Conservation (phyloP, 1,140 invertebrate species). For the Drosophila nigrodunni region DNA sequence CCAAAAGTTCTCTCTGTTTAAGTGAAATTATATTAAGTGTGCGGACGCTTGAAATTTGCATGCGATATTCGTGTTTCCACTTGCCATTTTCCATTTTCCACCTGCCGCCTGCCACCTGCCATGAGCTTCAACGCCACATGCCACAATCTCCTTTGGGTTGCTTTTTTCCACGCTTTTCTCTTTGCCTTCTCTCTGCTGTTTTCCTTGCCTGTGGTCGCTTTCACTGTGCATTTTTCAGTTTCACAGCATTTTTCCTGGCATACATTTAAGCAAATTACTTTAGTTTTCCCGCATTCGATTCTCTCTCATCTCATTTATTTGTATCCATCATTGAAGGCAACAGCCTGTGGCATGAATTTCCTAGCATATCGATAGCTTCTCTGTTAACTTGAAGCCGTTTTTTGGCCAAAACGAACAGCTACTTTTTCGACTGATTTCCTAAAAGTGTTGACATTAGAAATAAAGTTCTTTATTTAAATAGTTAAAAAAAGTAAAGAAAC, state of each 20-base stretch:
- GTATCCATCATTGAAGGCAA: not conserved
- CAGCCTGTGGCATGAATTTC: too few species aligned
- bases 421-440: too few species aligned
- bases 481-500: too few species aligned
- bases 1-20: constrained; percentile 43
- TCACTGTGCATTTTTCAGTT: not conserved
- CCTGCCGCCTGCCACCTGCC: constrained; percentile 21
- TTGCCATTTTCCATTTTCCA: constrained; percentile 19
- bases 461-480: too few species aligned
- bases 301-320: not conserved
- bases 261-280: constrained; percentile 38
- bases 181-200: not conserved
- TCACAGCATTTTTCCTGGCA: constrained; percentile 12
- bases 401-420: too few species aligned
- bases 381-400: too few species aligned
- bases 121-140: not conserved
- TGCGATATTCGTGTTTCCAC: constrained; percentile 68
- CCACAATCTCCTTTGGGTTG: constrained; percentile 32
- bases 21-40: constrained; percentile 82
- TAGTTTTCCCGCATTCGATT: constrained; percentile 13
- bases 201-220: constrained; percentile 1
- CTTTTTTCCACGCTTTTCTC: constrained; percentile 14
- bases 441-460: too few species aligned
- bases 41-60: constrained; percentile 76
- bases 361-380: too few species aligned